These are phyloP conservation scores for Chaenodraco wilsoni DNA, from an alignment of 2,797 vertebrate genomes.

Conservation along the genomic window DNA sequence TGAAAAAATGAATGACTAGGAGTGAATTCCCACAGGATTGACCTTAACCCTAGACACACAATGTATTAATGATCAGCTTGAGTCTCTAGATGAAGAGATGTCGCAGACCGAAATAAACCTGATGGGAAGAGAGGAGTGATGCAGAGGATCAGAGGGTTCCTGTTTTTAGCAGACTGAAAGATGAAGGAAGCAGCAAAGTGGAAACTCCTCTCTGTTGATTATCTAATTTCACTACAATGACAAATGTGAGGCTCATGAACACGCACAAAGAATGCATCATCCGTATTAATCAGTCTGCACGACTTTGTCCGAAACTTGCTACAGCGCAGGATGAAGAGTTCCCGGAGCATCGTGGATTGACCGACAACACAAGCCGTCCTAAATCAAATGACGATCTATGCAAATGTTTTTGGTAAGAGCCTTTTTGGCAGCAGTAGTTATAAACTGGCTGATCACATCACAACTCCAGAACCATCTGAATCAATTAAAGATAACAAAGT, in stretches of 20 bases:
- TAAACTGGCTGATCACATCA: background rate
- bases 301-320: slow-evolving; percentile 29
- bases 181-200: slow-evolving; percentile 44
- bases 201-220: slow-evolving; percentile 46
- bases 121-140: slow-evolving; percentile 6
- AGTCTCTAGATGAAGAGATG: slow-evolving; percentile 42
- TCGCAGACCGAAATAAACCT: slow-evolving; percentile 36
- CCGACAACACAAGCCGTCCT: background rate
- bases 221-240: slow-evolving; percentile 40
- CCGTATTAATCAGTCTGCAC: slow-evolving; percentile 1
- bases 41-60: slow-evolving; percentile 18
- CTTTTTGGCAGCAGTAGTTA: background rate
- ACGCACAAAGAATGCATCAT: slow-evolving; percentile 17
- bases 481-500: background rate
- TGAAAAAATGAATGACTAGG: slow-evolving; percentile 13
- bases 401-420: background rate
- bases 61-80: slow-evolving; percentile 60
- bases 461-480: background rate
- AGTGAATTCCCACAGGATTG: slow-evolving; percentile 36
- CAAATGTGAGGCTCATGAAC: slow-evolving; percentile 32
- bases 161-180: background rate
- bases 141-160: slow-evolving; percentile 24
- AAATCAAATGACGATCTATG: background rate
- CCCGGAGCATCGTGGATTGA: background rate
- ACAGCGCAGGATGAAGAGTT: background rate